Base-by-base conservation (phyloP, 2,888 invertebrate species). In the Labia minor region DNA sequence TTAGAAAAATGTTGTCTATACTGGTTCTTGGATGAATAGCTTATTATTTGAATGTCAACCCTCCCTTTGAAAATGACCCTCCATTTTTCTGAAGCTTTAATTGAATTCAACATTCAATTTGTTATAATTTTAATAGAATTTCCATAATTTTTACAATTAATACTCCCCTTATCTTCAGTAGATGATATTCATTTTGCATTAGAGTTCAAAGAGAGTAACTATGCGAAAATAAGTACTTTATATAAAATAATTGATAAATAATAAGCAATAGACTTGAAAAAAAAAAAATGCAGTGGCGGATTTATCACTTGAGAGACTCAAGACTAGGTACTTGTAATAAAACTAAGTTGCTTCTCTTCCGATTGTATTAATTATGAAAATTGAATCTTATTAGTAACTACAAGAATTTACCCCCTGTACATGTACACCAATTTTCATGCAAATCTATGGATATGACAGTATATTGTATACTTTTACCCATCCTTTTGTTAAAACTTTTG, bases 101-200 rank as follows among this genome's bases (percentile, higher is more conserved):
- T 49, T 49, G 49, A 49, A 49, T 49, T 49, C 16, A 49, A 49
- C 49, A 49, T 49, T 49, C 49, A 49, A 49, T 49, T 49, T 49
- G 49, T 49, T 49, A 49, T 49, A 49, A 49, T n/a, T 49, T 26
- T 49, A 49, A 16, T 49, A 49, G 16, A 49, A 49, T 49, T 49
- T 49, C 49, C 49, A 49, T 49, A 49, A 49, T 49, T 10, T 49
- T n/a, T 3, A 49, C 14, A 49, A 49, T 49, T 49, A 49, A 49
- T 49, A 49, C n/a, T 16, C 49, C 16, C 16, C n/a, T 10, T 16
- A n/a, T 49, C 49, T 49, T 11, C 6, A 49, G n/a, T 49, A 49
- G 6, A 8, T 33, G 33, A 33, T n/a, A 10, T 49, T 14, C 26
- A 26, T 8, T 26, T 8, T 26, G 26, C 26, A 49, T 49, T 49